Percentiles rank a stretch among this genome's conserved stretches.
Evolutionary conservation across 2,113 vertebrate species (phyloP).

Genomic region (Tragelaphus scriptus): DNA sequence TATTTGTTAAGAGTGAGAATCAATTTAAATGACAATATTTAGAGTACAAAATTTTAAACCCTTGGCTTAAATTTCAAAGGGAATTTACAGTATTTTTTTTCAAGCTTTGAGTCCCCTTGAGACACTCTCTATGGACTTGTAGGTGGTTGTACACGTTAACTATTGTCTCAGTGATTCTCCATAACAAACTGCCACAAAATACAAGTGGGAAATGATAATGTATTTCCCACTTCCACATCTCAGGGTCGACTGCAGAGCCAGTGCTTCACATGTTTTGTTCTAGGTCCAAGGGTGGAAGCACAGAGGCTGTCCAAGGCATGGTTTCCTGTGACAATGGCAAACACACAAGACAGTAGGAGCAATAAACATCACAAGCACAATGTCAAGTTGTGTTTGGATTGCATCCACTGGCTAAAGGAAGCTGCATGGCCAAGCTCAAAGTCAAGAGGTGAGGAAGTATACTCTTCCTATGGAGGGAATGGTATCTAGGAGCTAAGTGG

Average conservation of each 20-base stretch:
- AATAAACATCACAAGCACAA: background rate
- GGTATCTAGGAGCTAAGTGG: accelerated
- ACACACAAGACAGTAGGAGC: background rate
- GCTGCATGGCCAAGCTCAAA: background rate
- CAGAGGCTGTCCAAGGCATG: background rate
- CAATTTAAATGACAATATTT: background rate
- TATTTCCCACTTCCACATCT: background rate
- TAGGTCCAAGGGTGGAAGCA: background rate
- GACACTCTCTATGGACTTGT: background rate
- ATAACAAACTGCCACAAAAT: background rate
- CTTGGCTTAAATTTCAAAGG: background rate
- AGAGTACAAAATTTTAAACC: background rate
- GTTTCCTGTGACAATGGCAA: background rate
- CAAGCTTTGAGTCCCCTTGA: background rate
- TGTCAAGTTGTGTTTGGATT: background rate
- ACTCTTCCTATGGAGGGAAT: background rate
- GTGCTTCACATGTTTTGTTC: background rate
- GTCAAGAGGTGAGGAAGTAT: background rate
- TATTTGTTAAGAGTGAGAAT: background rate
- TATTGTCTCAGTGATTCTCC: background rate
- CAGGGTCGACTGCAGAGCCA: background rate
- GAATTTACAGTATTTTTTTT: background rate
- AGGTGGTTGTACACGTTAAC: background rate
- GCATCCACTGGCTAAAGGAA: background rate
- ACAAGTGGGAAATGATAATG: background rate